A percentile compares a stretch with the other conserved stretches of the same genome.
phyloP scores from a whole-genome alignment of 2,888 invertebrate genomes.

The Mylabris sibirica region DNA sequence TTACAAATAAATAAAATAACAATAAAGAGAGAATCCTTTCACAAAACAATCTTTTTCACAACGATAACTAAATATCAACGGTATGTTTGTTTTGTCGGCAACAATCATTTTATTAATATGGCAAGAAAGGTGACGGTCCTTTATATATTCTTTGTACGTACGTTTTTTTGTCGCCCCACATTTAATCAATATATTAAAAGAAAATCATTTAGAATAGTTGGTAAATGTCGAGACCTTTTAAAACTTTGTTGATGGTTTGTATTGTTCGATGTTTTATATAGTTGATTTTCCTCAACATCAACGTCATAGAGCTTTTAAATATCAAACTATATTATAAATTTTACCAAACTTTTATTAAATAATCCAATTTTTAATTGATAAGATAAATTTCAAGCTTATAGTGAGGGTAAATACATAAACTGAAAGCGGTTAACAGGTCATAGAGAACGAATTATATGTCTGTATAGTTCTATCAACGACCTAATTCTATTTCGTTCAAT shows the following conservation, averaged over 20 bases:
- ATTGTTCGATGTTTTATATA: slow-evolving; percentile 3
- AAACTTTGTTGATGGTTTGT: neutral
- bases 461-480: neutral
- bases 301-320: neutral
- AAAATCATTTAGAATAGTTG: neutral
- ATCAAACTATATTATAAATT: neutral
- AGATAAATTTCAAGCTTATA: neutral
- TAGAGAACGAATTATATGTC: no score
- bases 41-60: neutral
- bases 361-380: neutral
- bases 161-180: slow-evolving; percentile 1
- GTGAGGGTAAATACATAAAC: no score
- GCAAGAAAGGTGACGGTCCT: neutral
- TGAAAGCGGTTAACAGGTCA: neutral
- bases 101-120: neutral
- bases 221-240: slow-evolving; percentile 7
- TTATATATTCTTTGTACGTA: neutral
- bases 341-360: neutral
- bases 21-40: slow-evolving; percentile 3
- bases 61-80: neutral
- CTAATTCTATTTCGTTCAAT: no score
- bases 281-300: neutral
- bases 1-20: neutral
- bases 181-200: slow-evolving; percentile 5
- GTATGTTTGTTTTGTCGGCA: neutral